phyloP scores from a whole-genome alignment of 2,113 vertebrate genomes.

The Oryzias javanicus region DNA sequence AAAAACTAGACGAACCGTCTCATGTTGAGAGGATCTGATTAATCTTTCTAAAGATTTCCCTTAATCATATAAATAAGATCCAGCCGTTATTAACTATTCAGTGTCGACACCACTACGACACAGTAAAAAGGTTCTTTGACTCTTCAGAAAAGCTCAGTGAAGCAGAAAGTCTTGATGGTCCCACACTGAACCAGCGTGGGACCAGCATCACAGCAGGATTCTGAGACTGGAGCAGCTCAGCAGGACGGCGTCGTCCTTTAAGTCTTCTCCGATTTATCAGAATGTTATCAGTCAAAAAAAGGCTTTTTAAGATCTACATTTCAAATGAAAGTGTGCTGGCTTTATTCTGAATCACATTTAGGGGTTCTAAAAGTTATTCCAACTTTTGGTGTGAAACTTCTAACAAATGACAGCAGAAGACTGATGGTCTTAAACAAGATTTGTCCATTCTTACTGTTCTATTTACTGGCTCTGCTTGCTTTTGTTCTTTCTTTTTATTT shows the following conservation, averaged over 20 bases:
- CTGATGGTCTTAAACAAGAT: background rate
- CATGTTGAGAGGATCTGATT: no score
- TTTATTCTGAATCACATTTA: no score
- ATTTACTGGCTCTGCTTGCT: background rate
- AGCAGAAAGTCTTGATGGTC: background rate
- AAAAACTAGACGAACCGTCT: no score
- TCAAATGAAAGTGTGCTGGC: no score
- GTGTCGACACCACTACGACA: background rate
- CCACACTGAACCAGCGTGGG: background rate
- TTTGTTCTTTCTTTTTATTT: background rate
- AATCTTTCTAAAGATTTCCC: background rate
- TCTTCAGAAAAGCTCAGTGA: background rate
- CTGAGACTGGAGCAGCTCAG: background rate
- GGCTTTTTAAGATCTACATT: background rate
- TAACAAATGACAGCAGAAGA: background rate
- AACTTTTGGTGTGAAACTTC: background rate
- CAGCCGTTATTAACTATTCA: slow-evolving; percentile 2
- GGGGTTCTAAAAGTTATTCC: no score
- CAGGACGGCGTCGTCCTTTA: background rate
- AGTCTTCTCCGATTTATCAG: background rate
- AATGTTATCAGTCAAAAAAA: background rate
- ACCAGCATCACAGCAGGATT: background rate
- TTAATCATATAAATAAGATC: slow-evolving; percentile 3
- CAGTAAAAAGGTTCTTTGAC: background rate
- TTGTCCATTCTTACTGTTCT: background rate